phyloP scores from a whole-genome alignment of 2,797 vertebrate genomes.

The Acanthopagrus latus region DNA sequence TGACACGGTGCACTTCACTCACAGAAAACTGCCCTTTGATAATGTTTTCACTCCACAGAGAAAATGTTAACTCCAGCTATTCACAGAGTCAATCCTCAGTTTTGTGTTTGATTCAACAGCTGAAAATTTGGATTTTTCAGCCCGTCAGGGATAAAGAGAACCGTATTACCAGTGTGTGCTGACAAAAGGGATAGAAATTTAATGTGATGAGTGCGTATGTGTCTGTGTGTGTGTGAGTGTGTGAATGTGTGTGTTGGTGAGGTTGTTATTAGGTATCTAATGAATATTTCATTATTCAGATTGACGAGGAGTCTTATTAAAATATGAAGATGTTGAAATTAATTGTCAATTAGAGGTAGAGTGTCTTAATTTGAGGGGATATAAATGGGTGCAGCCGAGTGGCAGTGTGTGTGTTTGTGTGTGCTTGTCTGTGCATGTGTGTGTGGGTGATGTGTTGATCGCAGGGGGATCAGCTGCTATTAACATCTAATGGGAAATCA shows the following conservation, averaged over 20 bases:
- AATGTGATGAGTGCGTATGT: conserved; percentile 39
- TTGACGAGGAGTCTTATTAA: conserved; percentile 90
- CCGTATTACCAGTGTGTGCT: conserved; percentile 45
- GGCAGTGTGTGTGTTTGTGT: conserved; percentile 30
- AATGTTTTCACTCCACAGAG: conserved; percentile 16
- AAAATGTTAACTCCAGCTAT: conserved; percentile 25
- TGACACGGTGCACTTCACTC: background rate
- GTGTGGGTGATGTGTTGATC: conserved; percentile 76
- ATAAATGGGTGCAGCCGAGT: conserved; percentile 83
- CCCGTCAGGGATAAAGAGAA: conserved; percentile 15
- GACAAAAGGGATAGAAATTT: conserved; percentile 48
- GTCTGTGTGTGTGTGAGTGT: conserved; percentile 35
- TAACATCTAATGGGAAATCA: conserved; percentile 86
- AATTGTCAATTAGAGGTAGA: conserved; percentile 90
- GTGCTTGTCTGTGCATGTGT: conserved; percentile 30
- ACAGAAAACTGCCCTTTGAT: background rate
- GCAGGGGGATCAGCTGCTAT: conserved; percentile 82
- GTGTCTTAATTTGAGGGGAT: conserved; percentile 90
- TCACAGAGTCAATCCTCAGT: conserved; percentile 12
- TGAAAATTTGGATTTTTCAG: background rate
- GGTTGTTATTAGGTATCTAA: conserved; percentile 87
- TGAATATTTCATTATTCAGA: conserved; percentile 91
- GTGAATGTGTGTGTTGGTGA: conserved; percentile 48
- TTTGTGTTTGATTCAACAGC: conserved; percentile 16
- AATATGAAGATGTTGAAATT: conserved; percentile 92